Evolutionary conservation across 92 coral and sea anemone genomes (phyloP).

Genomic region (Chrysogorgia sp.): DNA sequence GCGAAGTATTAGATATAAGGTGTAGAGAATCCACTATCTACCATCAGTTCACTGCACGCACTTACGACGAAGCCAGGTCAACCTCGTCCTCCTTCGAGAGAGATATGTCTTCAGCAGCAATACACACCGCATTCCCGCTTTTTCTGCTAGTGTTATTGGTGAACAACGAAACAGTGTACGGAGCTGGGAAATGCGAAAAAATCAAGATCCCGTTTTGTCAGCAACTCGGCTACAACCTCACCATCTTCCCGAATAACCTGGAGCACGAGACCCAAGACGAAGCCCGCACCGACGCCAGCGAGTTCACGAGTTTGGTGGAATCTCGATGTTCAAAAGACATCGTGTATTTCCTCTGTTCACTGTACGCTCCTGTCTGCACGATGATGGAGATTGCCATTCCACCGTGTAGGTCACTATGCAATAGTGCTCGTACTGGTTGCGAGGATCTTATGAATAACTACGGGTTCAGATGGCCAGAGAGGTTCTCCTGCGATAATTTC

Average conservation of each 20-base stretch:
- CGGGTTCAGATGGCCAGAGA: conserved; percentile 91
- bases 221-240: conserved; percentile 81
- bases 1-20: neutral
- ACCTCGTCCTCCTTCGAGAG: neutral
- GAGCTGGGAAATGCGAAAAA: neutral
- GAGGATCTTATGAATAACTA: conserved; percentile 74
- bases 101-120: neutral
- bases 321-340: conserved; percentile 81
- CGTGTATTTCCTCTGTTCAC: conserved; percentile 90
- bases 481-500: conserved; percentile 72
- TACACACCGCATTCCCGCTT: neutral
- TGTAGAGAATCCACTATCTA: neutral
- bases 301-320: conserved; percentile 85
- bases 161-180: neutral
- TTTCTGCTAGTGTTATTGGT: neutral
- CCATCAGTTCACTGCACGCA: neutral
- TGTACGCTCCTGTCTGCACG: conserved; percentile 93
- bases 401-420: conserved; percentile 84
- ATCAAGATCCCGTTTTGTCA: conserved; percentile 73
- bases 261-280: conserved; percentile 93
- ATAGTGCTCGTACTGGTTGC: conserved; percentile 84
- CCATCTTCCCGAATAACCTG: conserved; percentile 87
- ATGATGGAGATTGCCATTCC: conserved; percentile 75
- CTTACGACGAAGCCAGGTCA: neutral
- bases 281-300: conserved; percentile 82